These are phyloP conservation scores for Nematolebias whitei DNA, from an alignment of 2,113 vertebrate species.

Conservation along the genomic window DNA sequence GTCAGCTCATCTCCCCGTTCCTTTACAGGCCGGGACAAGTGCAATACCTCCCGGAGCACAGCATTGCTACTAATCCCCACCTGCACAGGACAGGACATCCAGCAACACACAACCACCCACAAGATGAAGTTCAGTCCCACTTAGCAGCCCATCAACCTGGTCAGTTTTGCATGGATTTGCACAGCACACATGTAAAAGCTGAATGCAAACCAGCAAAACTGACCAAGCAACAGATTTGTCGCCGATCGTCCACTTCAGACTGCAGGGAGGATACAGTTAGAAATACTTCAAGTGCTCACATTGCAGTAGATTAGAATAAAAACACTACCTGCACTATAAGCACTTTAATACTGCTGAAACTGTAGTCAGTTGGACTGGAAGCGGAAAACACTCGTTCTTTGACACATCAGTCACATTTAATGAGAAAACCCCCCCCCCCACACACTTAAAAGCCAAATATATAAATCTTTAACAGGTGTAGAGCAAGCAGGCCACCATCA, in stretches of 20 bases:
- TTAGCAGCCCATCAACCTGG: constrained; percentile 76
- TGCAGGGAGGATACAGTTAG: constrained; percentile 76
- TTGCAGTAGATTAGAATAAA: constrained; percentile 94
- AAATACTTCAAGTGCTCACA: constrained; percentile 99
- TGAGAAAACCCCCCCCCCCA: too few relatives aligned
- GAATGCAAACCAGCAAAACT: constrained; percentile 99
- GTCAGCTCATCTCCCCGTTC: constrained; percentile 84
- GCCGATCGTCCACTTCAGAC: fast-evolving
- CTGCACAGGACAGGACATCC: constrained; percentile 92
- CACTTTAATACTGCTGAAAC: constrained; percentile 98
- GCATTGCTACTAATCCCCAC: constrained; percentile 99
- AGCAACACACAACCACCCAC: not conserved
- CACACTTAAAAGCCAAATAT: constrained; percentile 35
- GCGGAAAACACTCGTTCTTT: not conserved
- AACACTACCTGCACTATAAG: constrained; percentile 99
- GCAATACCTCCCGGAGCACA: constrained; percentile 94
- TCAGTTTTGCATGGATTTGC: constrained; percentile 99
- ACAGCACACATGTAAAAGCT: constrained; percentile 91
- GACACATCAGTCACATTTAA: too few relatives aligned
- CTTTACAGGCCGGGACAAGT: constrained; percentile 99
- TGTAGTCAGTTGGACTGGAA: constrained; percentile 15
- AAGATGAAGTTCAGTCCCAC: not conserved
- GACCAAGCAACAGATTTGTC: constrained; percentile 78
- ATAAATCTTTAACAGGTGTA: constrained; percentile 60
- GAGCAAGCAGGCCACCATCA: constrained; percentile 97